Evolutionary conservation across 1,140 invertebrate species (phyloP).

Genomic region (Pogonomyrmex californicus): DNA sequence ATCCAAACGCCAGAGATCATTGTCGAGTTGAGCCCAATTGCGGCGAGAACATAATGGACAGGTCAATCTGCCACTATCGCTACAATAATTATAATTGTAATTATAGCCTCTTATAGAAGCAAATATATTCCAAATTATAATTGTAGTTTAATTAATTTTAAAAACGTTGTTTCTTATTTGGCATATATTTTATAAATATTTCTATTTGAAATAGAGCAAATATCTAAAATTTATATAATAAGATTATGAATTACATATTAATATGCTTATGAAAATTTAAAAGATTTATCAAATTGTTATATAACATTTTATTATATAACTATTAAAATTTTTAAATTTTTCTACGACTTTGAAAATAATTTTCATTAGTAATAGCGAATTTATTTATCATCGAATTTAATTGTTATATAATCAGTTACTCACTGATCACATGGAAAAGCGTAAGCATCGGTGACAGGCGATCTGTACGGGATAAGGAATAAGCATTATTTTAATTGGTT

Average conservation of each 20-base stretch:
- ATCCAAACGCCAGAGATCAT: constrained; percentile 95
- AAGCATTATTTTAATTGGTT: constrained; percentile 20
- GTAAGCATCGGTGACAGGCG: constrained; percentile 88
- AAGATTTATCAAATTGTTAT: background rate
- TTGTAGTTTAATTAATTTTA: constrained; percentile 1
- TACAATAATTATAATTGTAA: constrained; percentile 80
- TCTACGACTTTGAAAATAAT: background rate
- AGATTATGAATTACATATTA: background rate
- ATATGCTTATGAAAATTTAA: background rate
- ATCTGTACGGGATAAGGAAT: constrained; percentile 85
- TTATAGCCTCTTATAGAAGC: background rate
- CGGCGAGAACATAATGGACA: constrained; percentile 94
- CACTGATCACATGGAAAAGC: constrained; percentile 90
- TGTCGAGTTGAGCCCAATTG: constrained; percentile 95
- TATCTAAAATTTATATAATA: background rate
- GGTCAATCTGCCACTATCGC: constrained; percentile 91
- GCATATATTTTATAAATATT: constrained; percentile 4
- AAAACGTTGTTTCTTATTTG: background rate
- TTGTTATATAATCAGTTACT: constrained; percentile 83
- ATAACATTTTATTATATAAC: background rate
- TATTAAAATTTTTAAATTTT: background rate
- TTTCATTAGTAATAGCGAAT: background rate
- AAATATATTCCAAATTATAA: background rate
- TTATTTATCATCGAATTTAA: constrained; percentile 28
- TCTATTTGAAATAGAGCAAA: background rate